These are phyloP conservation scores for Telmatochromis sp. DNA, from an alignment of 2,113 vertebrate genomes.

Conservation along the genomic window DNA sequence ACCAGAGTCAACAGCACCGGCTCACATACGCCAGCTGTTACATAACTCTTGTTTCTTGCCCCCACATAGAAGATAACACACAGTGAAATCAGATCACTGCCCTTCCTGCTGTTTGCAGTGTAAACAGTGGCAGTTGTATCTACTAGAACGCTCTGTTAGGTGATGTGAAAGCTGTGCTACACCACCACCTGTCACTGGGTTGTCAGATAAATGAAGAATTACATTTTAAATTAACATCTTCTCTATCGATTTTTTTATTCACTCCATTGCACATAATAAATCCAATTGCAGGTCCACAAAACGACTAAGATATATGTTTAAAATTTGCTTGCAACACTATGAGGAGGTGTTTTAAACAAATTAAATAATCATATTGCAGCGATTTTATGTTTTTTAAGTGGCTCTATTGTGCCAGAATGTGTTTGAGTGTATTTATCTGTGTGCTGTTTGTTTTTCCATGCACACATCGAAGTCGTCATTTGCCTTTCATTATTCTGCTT, in stretches of 20 bases:
- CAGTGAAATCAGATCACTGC: constrained; percentile 37
- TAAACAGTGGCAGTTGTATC: constrained; percentile 28
- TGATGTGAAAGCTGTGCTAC: neutral
- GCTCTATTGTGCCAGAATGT: neutral
- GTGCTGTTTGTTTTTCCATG: neutral
- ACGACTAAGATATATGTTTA: neutral
- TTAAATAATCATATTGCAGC: neutral
- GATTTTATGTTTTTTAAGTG: neutral
- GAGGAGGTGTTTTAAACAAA: neutral
- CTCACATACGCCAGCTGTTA: constrained; percentile 62
- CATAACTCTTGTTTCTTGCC: constrained; percentile 8
- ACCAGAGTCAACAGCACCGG: constrained; percentile 51
- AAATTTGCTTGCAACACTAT: neutral
- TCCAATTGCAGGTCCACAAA: neutral
- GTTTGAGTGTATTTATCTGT: neutral
- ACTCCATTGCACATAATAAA: neutral
- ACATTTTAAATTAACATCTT: neutral
- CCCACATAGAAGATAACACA: constrained; percentile 10
- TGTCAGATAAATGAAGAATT: constrained; percentile 7
- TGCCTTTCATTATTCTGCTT: neutral
- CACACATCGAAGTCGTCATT: neutral
- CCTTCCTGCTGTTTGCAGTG: constrained; percentile 26
- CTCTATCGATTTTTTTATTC: neutral
- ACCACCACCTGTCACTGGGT: constrained; percentile 22
- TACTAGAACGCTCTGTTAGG: constrained; percentile 20